phyloP scores from a whole-genome alignment of 1,140 invertebrate species.

The Colletes latitarsis region DNA sequence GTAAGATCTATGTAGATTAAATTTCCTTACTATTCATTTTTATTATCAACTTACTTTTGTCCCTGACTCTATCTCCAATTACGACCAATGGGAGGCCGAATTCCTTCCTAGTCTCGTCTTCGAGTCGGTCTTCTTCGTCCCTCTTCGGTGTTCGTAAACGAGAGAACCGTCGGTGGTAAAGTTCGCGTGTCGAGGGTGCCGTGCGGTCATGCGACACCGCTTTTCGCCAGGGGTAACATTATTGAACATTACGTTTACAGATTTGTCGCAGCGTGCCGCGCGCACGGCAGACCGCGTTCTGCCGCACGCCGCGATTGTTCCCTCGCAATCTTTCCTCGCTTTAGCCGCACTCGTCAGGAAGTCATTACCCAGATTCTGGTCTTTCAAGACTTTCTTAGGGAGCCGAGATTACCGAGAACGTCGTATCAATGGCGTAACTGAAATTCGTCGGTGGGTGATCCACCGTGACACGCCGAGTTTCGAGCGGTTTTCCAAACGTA shows the following conservation, averaged over 20 bases:
- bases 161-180: conserved; percentile 1
- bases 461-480: background rate
- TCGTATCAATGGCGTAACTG: background rate
- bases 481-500: background rate
- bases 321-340: background rate
- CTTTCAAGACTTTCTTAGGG: background rate
- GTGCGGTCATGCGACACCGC: conserved; percentile 67
- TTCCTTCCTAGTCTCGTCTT: too few relatives aligned
- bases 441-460: conserved; percentile 1
- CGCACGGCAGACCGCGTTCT: background rate
- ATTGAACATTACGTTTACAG: conserved; percentile 71
- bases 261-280: conserved; percentile 59
- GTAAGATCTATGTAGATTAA: too few relatives aligned
- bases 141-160: too few relatives aligned
- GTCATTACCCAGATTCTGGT: background rate
- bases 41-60: too few relatives aligned
- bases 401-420: background rate
- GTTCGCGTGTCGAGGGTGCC: conserved; percentile 56
- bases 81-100: too few relatives aligned
- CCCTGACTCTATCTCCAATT: too few relatives aligned
- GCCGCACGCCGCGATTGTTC: background rate
- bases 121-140: too few relatives aligned
- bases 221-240: conserved; percentile 62
- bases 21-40: too few relatives aligned
- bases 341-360: background rate